Conservation (phyloP, 2,888 invertebrate genomes). For the Loripinus fragilis region DNA sequence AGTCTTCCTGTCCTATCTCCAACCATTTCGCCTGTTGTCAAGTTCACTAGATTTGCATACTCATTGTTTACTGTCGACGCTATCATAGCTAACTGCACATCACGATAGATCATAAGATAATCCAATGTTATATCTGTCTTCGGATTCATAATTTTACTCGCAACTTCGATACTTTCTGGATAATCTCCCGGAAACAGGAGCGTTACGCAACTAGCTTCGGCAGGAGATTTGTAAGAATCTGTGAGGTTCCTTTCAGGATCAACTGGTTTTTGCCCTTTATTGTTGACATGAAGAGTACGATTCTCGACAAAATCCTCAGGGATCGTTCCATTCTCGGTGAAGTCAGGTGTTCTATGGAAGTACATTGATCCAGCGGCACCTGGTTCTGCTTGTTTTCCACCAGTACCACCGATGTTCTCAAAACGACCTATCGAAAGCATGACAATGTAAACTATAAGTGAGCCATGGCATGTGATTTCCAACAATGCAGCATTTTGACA, state of each 20-base stretch:
- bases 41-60: constrained; percentile 21
- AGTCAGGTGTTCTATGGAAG: constrained; percentile 65
- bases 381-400: constrained; percentile 61
- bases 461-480: too few species aligned
- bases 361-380: constrained; percentile 74
- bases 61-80: neutral
- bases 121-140: constrained; percentile 57
- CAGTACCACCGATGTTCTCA: constrained; percentile 62
- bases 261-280: constrained; percentile 52
- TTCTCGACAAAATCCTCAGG: constrained; percentile 57
- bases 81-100: constrained; percentile 53
- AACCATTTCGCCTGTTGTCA: constrained; percentile 54
- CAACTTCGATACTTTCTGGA: constrained; percentile 55
- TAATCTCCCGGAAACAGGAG: constrained; percentile 66
- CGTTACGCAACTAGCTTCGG: constrained; percentile 56
- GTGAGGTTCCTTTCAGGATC: constrained; percentile 56
- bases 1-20: constrained; percentile 69
- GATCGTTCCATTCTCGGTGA: constrained; percentile 27
- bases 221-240: constrained; percentile 43
- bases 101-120: constrained; percentile 61
- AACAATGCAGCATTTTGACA: too few species aligned
- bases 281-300: constrained; percentile 68
- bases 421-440: constrained; percentile 72
- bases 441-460: too few species aligned
- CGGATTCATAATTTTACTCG: constrained; percentile 22